Base-by-base conservation (phyloP, 2,888 invertebrate genomes). In the Parthenolecanium corni region DNA sequence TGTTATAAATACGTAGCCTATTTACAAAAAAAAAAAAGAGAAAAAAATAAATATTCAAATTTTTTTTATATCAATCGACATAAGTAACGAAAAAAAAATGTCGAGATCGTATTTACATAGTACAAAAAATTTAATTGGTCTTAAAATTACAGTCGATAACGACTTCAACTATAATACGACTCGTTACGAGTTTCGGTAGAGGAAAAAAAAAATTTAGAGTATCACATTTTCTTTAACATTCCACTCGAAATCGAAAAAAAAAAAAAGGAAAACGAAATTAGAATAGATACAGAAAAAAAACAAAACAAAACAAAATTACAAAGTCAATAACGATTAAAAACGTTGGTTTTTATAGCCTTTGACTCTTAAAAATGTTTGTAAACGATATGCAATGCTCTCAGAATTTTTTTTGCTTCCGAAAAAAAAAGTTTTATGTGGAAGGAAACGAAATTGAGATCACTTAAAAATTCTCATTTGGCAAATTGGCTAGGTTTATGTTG, bases 1-100 rank as follows among this genome's bases (percentile, higher is more conserved):
- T 61, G 61, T 61, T 51, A 61, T 51, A 61, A 61, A 61, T 31
- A 47, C 9, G 46, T 49, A 49, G 11, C 20, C 49, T 18, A 21
- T 49, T 21, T 21, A 3, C 20, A 44, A 6, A 40, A 40, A 40
- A 40, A 12, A 40, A 40, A 44, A 20, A 44, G 20, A n/a, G 46
- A 44, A 44, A n/a, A 16, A 44, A 9, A 44, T 20, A 44, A n/a
- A 44, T 20, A 14, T 18, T 20, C 23, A 49, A 16, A 12, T 49
- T 20, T 18, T 20, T 20, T 49, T 23, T 18, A 21, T 20, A 21
- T 49, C 14, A 23, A 21, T 23, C 21, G 18, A 49, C 14, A 49
- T 21, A 49, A 20, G 9, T 20, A 21, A 49, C 18, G 14, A 11
- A 49, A 23, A 46, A 40, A 21, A 42, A 42, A 42, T 18, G 44